Conservation (phyloP, 2,888 invertebrate species). For the Cephus rjabovi region DNA sequence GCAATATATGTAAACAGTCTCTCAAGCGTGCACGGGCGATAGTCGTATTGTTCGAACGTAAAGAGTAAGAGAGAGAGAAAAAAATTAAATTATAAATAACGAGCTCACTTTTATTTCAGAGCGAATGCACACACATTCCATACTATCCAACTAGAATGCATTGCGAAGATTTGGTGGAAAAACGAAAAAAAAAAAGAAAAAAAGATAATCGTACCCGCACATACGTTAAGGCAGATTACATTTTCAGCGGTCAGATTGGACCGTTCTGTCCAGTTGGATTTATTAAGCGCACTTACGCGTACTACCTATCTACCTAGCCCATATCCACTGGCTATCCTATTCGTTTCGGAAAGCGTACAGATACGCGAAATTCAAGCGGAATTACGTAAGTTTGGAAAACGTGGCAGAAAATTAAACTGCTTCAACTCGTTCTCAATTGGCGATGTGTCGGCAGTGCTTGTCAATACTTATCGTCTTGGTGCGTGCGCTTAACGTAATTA, state of each 20-base stretch:
- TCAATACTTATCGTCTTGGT: neutral
- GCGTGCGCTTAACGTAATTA: neutral
- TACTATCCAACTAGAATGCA: neutral
- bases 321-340: neutral
- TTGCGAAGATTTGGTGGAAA: neutral
- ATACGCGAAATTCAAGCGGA: neutral
- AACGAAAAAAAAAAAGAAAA: slow-evolving; percentile 28
- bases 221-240: slow-evolving; percentile 46
- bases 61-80: neutral
- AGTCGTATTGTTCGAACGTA: neutral
- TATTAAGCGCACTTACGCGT: slow-evolving; percentile 36
- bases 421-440: neutral
- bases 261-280: slow-evolving; percentile 37
- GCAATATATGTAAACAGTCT: neutral
- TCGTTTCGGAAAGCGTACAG: neutral
- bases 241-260: slow-evolving; percentile 38
- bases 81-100: neutral
- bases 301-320: slow-evolving; percentile 25
- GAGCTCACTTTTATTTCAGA: neutral
- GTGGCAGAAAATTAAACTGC: neutral
- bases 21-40: neutral
- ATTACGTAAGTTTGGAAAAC: neutral
- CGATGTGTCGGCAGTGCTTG: neutral
- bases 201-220: slow-evolving; percentile 35
- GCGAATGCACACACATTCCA: neutral